phyloP scores from a whole-genome alignment of 1,140 invertebrate species.

The Cyclina sinensis region DNA sequence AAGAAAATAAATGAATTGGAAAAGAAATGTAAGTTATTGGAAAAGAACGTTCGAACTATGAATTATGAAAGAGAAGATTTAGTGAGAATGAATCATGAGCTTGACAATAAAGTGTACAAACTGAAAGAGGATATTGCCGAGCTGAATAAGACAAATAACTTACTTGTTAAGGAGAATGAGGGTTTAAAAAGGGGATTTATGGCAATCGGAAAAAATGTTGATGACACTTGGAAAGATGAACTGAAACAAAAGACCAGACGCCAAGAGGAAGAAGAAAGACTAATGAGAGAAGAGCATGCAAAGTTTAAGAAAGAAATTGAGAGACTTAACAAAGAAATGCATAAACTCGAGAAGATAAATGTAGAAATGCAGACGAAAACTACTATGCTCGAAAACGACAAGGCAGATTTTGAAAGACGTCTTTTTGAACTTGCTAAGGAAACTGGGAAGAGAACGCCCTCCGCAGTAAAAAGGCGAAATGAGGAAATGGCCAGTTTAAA shows the following conservation, averaged over 20 bases:
- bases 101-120: constrained; percentile 59
- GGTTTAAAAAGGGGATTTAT: constrained; percentile 62
- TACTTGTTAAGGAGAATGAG: constrained; percentile 56
- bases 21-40: constrained; percentile 52
- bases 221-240: constrained; percentile 56
- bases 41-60: constrained; percentile 49
- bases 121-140: constrained; percentile 52
- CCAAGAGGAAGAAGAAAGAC: constrained; percentile 59
- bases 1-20: constrained; percentile 64
- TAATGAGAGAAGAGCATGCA: constrained; percentile 53
- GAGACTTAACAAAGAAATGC: constrained; percentile 51
- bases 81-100: constrained; percentile 45
- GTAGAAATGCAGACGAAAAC: constrained; percentile 53
- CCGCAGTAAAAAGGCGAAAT: constrained; percentile 19
- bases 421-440: constrained; percentile 50
- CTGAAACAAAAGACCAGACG: constrained; percentile 57
- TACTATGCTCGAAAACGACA: constrained; percentile 52
- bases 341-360: constrained; percentile 57
- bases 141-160: constrained; percentile 35
- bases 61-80: constrained; percentile 65
- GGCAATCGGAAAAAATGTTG: constrained; percentile 53
- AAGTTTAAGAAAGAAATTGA: constrained; percentile 50
- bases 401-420: constrained; percentile 57
- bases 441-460: constrained; percentile 37
- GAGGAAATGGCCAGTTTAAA: constrained; percentile 16